A percentile compares a stretch with the other conserved stretches of the same genome.
phyloP scores from a whole-genome alignment of 2,888 invertebrate species.

The Cheilosia scutellata region DNA sequence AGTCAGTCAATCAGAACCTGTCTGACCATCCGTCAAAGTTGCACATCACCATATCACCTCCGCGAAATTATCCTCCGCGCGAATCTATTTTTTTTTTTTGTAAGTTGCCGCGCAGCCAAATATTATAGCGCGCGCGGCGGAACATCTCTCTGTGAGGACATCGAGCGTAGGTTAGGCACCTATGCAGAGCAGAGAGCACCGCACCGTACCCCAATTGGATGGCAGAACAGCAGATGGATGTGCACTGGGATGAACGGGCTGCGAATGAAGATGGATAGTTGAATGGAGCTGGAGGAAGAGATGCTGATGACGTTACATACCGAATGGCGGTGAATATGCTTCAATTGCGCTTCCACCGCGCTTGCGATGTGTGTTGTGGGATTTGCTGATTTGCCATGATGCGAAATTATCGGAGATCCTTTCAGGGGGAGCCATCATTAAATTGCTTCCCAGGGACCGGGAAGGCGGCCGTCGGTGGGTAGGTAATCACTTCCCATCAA shows the following conservation, averaged over 20 bases:
- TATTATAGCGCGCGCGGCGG: slow-evolving; percentile 55
- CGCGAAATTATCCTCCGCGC: slow-evolving; percentile 76
- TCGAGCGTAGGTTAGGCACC: not conserved
- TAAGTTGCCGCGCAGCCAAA: slow-evolving; percentile 70
- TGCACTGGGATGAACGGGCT: slow-evolving; percentile 55
- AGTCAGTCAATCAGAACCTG: slow-evolving; percentile 78
- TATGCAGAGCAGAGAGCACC: too few species aligned
- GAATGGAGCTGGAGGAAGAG: slow-evolving; percentile 69
- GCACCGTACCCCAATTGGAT: slow-evolving; percentile 1
- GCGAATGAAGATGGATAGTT: slow-evolving; percentile 76
- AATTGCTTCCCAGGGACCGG: slow-evolving; percentile 70
- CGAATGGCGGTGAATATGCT: slow-evolving; percentile 75
- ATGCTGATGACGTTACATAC: slow-evolving; percentile 76
- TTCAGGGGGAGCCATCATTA: slow-evolving; percentile 73
- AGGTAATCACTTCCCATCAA: slow-evolving; percentile 74
- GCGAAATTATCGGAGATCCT: slow-evolving; percentile 75
- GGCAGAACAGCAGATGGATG: slow-evolving; percentile 47
- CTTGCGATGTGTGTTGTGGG: slow-evolving; percentile 74
- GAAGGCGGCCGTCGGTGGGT: slow-evolving; percentile 10
- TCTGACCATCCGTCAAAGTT: slow-evolving; percentile 77
- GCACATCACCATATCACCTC: slow-evolving; percentile 77
- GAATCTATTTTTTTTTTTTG: slow-evolving; percentile 63
- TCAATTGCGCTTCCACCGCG: slow-evolving; percentile 71
- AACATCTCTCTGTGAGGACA: slow-evolving; percentile 60
- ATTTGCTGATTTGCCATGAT: slow-evolving; percentile 76